Base-by-base conservation (phyloP, 2,888 invertebrate species). In the Teleiodes luculella region DNA sequence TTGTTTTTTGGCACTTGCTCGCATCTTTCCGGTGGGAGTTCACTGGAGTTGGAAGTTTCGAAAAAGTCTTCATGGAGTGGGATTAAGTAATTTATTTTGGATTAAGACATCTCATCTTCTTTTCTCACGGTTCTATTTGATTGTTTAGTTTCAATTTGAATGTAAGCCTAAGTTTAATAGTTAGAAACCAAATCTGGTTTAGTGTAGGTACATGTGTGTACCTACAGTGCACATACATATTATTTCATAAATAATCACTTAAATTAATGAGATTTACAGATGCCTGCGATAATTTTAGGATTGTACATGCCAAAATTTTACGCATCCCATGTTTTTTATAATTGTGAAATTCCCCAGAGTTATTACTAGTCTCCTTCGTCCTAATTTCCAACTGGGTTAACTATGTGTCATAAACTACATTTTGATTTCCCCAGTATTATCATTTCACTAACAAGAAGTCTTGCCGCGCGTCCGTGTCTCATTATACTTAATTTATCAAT, bases 1-100 rank as follows among this genome's bases (percentile, higher is more conserved):
- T 67, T 64, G 69, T 76, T 74, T 78, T 77, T 78, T 72, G 70
- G 70, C 76, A 76, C 74, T 76, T 70, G 70, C 63, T 62, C 61
- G 55, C 57, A 56, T 61, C 57, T 62, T 69, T 70, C 69, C 68
- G 64, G 62, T 54, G 45, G 31, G 35, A 41, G 39, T 4, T 18
- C 39, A 10, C 4, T 36, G 6, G 4, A 36, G 36, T 14, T 36
- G 14, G 20, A 18, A 18, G 18, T 39, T 39, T 14, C 4, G 18
- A 37, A 37, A 37, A 41, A 41, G 3, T 41, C 3, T 4, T 24
- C 6, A 24, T 24, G 3, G 24, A 24, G 24, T 24, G 24, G 6
- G 24, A n/a, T n/a, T n/a, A n/a, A n/a, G n/a, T n/a, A n/a, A n/a
- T 18, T 18, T 11, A 11, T 41, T 11, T 10, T 18, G 35, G 35